Evolutionary conservation across 2,113 vertebrate genomes (phyloP), one percentile per base, ranked within the genome.

Genomic region (Pollachius pollachius): DNA sequence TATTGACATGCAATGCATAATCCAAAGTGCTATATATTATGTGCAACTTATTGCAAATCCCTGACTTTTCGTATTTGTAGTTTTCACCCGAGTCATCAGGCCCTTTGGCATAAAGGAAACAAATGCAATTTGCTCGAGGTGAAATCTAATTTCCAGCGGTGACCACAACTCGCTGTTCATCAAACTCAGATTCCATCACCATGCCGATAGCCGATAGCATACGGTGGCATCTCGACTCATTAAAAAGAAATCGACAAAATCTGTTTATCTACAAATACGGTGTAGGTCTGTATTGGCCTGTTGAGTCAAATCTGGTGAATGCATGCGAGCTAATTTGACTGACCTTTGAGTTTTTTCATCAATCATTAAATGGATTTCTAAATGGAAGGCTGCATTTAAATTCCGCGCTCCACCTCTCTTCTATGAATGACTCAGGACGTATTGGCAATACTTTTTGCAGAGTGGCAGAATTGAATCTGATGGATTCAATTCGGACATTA

Each of bases 11-110:
- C 41, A 48, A 48, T 48, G 11, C 4, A 67, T 48, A 61, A 66
- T 37, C 54, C 73, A 73, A 71, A 67, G 34, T 61, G 54, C 3
- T 16, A 70, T 69, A 70, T 75, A 77, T 48, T 82, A 82, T 73
- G 67, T 81, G 76, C 30, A 82, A 84, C 82, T 81, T 65, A 65
- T 72, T 76, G 74, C 76, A 82, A 79, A 82, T 59, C 83, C 72
- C 25, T 17, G 66, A 79, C 73, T 48, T 48, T 48, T 12, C 11
- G 8, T 13, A 48, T 48, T 48, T 48, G 12, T 34, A 64, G 70
- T 81, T 73, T 67, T 52, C 11, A 9, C 64, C 25, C 27, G 68
- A 74, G 80, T 69, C 76, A 68, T 69, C 73, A 80, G 73, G 41
- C 68, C 74, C 81, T 69, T 30, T 61, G 70, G 70, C 70, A 64